Percentiles rank a stretch among this genome's conserved stretches.
These are phyloP conservation scores for Dallia pectoralis DNA, from an alignment of 2,797 vertebrate species.

Conservation along the genomic window DNA sequence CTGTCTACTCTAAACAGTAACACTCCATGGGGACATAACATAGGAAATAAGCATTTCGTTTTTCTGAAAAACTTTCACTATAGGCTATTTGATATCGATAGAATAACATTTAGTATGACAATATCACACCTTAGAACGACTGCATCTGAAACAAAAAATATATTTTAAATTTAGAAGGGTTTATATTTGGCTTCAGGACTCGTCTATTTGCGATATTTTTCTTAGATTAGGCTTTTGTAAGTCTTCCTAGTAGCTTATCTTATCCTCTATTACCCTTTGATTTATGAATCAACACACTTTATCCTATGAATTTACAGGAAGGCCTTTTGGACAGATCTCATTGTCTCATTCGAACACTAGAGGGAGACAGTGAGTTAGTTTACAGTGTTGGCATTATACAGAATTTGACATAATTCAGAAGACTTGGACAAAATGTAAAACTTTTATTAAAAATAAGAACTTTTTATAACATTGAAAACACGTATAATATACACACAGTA, in stretches of 20 bases:
- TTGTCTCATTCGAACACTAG: conserved; percentile 4
- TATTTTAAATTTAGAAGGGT: too few species aligned
- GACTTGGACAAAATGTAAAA: background rate
- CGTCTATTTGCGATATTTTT: too few species aligned
- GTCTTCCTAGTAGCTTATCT: too few species aligned
- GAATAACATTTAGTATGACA: background rate
- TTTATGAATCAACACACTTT: background rate
- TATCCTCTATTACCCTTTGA: too few species aligned
- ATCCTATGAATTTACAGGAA: background rate
- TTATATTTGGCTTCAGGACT: too few species aligned
- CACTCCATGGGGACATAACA: background rate
- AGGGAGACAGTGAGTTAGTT: conserved; percentile 32
- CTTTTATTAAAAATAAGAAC: conserved; percentile 5
- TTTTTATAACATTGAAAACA: background rate
- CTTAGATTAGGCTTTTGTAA: too few species aligned
- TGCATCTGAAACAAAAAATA: background rate
- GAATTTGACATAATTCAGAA: background rate
- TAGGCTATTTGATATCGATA: background rate
- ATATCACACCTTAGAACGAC: too few species aligned
- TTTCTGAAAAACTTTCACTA: background rate
- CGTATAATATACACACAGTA: background rate
- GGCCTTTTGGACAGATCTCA: background rate
- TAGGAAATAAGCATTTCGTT: background rate
- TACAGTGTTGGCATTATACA: background rate
- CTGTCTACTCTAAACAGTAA: background rate